Percentiles rank a stretch among this genome's conserved stretches.
Evolutionary conservation across 2,888 invertebrate species (phyloP).

Genomic region (Esperia sulphurella): DNA sequence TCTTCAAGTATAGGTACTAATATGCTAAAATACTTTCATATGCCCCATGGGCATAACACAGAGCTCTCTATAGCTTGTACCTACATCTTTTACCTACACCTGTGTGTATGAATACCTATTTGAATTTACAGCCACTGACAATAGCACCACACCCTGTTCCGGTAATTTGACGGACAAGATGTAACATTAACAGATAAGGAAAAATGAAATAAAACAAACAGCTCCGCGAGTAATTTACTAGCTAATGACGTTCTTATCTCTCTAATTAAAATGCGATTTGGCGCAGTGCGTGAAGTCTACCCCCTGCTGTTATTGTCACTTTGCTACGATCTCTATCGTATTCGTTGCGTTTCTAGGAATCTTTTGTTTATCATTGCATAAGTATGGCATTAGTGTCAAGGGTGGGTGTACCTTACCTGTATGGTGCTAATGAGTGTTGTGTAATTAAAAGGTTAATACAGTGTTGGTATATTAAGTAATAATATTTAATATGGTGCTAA

Average conservation of each 20-base stretch:
- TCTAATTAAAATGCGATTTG: conserved; percentile 76
- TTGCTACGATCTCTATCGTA: conserved; percentile 52
- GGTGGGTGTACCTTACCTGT: not conserved
- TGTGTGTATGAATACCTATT: too few relatives aligned
- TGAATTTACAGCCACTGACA: conserved; percentile 11
- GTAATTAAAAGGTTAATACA: too few relatives aligned
- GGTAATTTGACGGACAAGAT: conserved; percentile 64
- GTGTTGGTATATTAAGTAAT: too few relatives aligned
- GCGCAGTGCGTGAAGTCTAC: conserved; percentile 42
- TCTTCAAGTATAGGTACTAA: too few relatives aligned
- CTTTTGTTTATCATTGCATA: not conserved
- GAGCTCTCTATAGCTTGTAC: too few relatives aligned
- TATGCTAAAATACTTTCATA: too few relatives aligned
- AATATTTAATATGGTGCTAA: too few relatives aligned
- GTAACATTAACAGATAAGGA: conserved; percentile 64
- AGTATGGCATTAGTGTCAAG: not conserved
- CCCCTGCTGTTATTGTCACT: conserved; percentile 50
- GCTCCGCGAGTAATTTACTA: conserved; percentile 63
- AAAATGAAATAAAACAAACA: conserved; percentile 68
- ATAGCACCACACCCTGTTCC: conserved; percentile 35
- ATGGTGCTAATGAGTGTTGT: not conserved
- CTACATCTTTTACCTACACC: too few relatives aligned
- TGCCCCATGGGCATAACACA: too few relatives aligned
- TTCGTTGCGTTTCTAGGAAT: conserved; percentile 44
- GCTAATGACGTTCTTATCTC: conserved; percentile 69